Conservation (phyloP, 2,888 invertebrate species). For the Cacoxenus indagator region DNA sequence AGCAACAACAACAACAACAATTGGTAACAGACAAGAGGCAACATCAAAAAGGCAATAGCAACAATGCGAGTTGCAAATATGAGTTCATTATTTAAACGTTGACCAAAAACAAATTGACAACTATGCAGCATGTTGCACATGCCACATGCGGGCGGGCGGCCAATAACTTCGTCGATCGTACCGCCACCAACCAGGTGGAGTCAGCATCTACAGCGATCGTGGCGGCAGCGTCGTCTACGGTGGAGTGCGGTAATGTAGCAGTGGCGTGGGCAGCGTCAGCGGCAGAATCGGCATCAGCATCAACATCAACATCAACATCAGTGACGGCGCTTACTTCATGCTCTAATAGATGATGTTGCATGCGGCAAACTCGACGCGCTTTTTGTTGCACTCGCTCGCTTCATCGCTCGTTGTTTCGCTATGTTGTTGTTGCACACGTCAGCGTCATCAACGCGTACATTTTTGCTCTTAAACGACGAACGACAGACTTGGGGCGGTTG, state of each 20-base stretch:
- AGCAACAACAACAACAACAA: constrained; percentile 34
- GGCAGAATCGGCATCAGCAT: constrained; percentile 18
- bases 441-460: constrained; percentile 58
- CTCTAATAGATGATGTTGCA: constrained; percentile 58
- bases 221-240: neutral
- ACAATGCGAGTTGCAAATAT: constrained; percentile 56
- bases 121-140: constrained; percentile 50
- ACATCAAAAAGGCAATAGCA: constrained; percentile 14
- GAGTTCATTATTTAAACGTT: constrained; percentile 66
- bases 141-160: constrained; percentile 18
- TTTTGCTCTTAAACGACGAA: constrained; percentile 54
- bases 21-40: constrained; percentile 36
- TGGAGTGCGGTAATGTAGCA: no score
- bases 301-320: constrained; percentile 8
- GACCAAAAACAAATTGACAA: constrained; percentile 67
- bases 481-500: constrained; percentile 47
- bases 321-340: constrained; percentile 48
- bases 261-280: constrained; percentile 20
- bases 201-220: constrained; percentile 27
- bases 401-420: neutral
- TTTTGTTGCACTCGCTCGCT: constrained; percentile 20
- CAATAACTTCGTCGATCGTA: neutral
- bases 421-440: constrained; percentile 35
- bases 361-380: constrained; percentile 23
- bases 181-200: constrained; percentile 24